Evolutionary conservation across 2,888 invertebrate species (phyloP), one percentile per base, ranked within the genome.

Genomic region (Chloromyia formosa): DNA sequence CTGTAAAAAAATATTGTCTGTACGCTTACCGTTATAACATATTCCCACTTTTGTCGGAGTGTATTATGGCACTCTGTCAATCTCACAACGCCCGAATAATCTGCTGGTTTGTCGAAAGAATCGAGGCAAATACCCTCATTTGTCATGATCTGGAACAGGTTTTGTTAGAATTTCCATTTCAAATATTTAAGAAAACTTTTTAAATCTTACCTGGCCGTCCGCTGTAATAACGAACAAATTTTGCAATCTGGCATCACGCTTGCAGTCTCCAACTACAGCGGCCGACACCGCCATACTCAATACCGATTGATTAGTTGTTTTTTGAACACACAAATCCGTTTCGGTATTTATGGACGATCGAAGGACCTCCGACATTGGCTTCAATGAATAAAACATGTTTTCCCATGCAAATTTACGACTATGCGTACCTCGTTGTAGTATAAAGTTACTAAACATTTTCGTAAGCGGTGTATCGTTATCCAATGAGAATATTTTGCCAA

Each of bases 101-200:
- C 80, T 27, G 80, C 81, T 20, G 42, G 64, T n/a, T 14, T 42
- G 23, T 77, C 75, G 0, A 90, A 89, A 22, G 90, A 90, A 81
- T 96, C 94, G 75, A 96, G 86, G 80, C 96, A 96, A 4, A 95
- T 87, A 7, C 93, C 94, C 82, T 96, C 96, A 81, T 96, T 95
- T 0, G 93, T 93, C 93, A 95, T 95, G 69, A 96, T 81, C 82
- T 79, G 35, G 9, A 61, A 27, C 10, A 49, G 1, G 14, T 7
- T 2, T 35, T 35, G 2, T 35, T 7, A 18, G 18, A 54, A 54
- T 14, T 18, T 14, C n/a, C 10, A 56, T 20, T 20, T 35, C 27
- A 40, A 40, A 1, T 12, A 14, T 16, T 9, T 16, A 62, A 61
- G 23, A n/a, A n/a, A n/a, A n/a, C n/a, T n/a, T n/a, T n/a, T n/a